Percentiles rank a stretch among this genome's conserved stretches.
phyloP scores from a whole-genome alignment of 2,888 invertebrate species.

The Volucella inflata region DNA sequence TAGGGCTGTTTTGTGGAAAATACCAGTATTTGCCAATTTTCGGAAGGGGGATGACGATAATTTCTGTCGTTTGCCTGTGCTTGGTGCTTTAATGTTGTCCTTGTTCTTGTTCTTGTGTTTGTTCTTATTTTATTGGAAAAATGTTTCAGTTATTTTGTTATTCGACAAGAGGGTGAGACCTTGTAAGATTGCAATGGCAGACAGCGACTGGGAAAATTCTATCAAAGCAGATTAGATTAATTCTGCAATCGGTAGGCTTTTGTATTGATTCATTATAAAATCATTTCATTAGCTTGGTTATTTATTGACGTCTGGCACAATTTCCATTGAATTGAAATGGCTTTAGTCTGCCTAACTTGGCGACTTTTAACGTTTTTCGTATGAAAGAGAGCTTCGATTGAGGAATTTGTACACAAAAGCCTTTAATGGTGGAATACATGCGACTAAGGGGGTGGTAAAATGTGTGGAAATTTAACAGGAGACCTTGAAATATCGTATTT shows the following conservation, averaged over 20 bases:
- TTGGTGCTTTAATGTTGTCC: constrained; percentile 35
- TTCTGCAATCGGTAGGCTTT: constrained; percentile 16
- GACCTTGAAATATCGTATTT: too few species aligned
- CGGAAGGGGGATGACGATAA: constrained; percentile 54
- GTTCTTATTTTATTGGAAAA: not conserved
- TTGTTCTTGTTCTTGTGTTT: constrained; percentile 11
- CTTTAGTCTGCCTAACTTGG: constrained; percentile 46
- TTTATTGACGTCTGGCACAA: constrained; percentile 34
- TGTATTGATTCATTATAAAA: constrained; percentile 64
- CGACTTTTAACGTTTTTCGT: constrained; percentile 25
- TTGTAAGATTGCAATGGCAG: not conserved
- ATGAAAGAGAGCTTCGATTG: not conserved
- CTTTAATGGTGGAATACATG: too few species aligned
- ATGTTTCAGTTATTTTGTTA: constrained; percentile 14
- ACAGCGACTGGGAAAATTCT: constrained; percentile 9
- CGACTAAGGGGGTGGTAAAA: too few species aligned
- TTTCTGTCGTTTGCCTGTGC: constrained; percentile 56
- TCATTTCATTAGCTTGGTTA: constrained; percentile 36
- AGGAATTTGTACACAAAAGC: too few species aligned
- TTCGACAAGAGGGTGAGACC: not conserved
- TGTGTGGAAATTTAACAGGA: too few species aligned
- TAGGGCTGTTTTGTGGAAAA: constrained; percentile 29
- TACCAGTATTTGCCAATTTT: constrained; percentile 31
- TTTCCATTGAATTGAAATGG: constrained; percentile 39
- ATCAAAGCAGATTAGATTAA: constrained; percentile 39